Evolutionary conservation across 2,888 invertebrate genomes (phyloP), one percentile per base, ranked within the genome.

Genomic region (Auanema sp.): DNA sequence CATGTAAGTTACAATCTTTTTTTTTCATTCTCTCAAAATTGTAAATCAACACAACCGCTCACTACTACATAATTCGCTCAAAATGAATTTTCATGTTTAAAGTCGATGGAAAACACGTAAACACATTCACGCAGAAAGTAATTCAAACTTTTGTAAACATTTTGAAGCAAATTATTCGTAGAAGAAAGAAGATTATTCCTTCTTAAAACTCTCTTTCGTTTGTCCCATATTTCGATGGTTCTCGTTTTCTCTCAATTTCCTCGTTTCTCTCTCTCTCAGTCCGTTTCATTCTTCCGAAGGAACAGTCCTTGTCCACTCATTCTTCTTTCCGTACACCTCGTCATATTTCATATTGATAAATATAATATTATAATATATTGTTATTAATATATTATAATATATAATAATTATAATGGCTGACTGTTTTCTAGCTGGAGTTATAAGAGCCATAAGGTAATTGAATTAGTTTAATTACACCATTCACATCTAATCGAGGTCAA

Each of bases 241-340:
- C 52, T 21, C 52, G 5, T 23, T 18, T 23, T 52, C 52, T 21
- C 24, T 52, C 52, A n/a, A 23, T 24, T 52, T 52, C 23, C 24
- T 23, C 24, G 16, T 23, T 24, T 23, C 23, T 52, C 52, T 23
- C 52, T 52, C 52, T 52, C 52, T 23, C n/a, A n/a, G 4, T 52
- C 52, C 24, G 18, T 23, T 52, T n/a, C 52, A 52, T 21, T 47
- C 47, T 16, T 47, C 47, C 47, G 16, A 47, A 18, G 16, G 21
- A 47, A 47, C 21, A 33, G 33, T 33, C 33, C 33, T 33, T 33
- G 33, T 33, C 33, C 33, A 33, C 33, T 33, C 33, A 33, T 33
- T 33, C 47, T 47, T 47, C 47, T 23, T 23, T 47, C 18, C 47
- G 16, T 47, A 8, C 47, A 16, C 11, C 18, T 47, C 16, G 8